Base-by-base conservation (phyloP, 2,888 invertebrate genomes). In the Caenorhabditis sp. region DNA sequence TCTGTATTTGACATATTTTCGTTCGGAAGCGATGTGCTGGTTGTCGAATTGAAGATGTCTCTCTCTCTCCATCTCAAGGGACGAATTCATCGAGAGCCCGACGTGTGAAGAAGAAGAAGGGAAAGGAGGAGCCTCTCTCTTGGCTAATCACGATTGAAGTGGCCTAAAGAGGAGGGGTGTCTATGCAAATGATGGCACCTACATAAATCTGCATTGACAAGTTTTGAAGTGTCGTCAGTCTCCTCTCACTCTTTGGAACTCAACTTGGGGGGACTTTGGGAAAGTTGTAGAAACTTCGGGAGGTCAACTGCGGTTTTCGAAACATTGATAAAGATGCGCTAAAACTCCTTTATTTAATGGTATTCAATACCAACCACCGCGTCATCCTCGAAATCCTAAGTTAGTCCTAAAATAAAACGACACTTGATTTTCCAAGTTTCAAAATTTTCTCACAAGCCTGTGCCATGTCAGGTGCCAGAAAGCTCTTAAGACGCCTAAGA, bases 131-230 rank as follows among this genome's bases (percentile, higher is more conserved):
- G 51, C 63, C 63, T 41, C 44, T 44, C 38, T 61, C 61, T 75
- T 51, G 63, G 47, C 70, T 79, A 79, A 79, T 79, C 79, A 79
- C 63, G 70, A 54, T 70, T 70, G 63, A 63, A 49, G 74, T 41
- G 75, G 22, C 26, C 76, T 51, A 76, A 44, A 35, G 47, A 28
- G n/a, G 31, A 35, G 12, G 26, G 58, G 41, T 61, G 63, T 63
- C 63, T 63, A 76, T 76, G 76, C 76, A 76, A 76, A 76, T 76
- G 76, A 76, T 76, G 76, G 75, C 54, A 76, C 68, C 66, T 66
- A 77, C 77, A 77, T 77, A 77, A 77, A 77, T 77, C 77, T 77
- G 77, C 77, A 77, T 77, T 70, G 69, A 77, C 76, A 77, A 77
- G 77, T 77, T 77, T 49, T 76, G 41, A 76, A 44, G 41, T 28